Conservation (phyloP, 2,797 vertebrate genomes). For the Chrosomus eos region DNA sequence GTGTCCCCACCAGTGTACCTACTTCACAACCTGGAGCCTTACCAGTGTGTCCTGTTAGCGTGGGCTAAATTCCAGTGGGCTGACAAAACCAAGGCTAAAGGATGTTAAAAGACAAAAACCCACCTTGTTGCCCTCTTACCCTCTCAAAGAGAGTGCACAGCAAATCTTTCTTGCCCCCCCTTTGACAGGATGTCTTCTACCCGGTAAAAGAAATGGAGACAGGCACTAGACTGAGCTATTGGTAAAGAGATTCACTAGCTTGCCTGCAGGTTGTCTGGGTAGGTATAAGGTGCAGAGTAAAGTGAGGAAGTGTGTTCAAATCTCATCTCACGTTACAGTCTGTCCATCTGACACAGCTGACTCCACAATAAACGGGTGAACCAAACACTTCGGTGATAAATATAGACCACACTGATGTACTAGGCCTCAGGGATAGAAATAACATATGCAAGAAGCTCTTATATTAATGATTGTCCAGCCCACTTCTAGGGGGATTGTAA, state of each 20-base stretch:
- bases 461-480: background rate
- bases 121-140: slow-evolving; percentile 33
- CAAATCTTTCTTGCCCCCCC: slow-evolving; percentile 38
- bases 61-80: slow-evolving; percentile 64
- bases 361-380: slow-evolving; percentile 59
- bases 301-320: slow-evolving; percentile 55
- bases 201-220: slow-evolving; percentile 1
- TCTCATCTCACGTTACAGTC: slow-evolving; percentile 54
- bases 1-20: background rate
- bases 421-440: slow-evolving; percentile 38
- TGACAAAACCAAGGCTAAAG: slow-evolving; percentile 35
- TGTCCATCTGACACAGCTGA: slow-evolving; percentile 59
- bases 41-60: slow-evolving; percentile 40
- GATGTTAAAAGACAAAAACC: background rate
- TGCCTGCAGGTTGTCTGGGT: slow-evolving; percentile 41
- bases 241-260: slow-evolving; percentile 16
- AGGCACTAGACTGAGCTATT: slow-evolving; percentile 38
- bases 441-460: slow-evolving; percentile 38
- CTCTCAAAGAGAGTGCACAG: slow-evolving; percentile 35
- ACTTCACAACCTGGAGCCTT: slow-evolving; percentile 30
- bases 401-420: slow-evolving; percentile 52
- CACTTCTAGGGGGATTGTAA: background rate
- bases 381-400: slow-evolving; percentile 59
- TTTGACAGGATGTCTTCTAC: slow-evolving; percentile 27
- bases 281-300: slow-evolving; percentile 36